These are phyloP conservation scores for Hypolimnas misippus DNA, from an alignment of 2,888 invertebrate species.

Conservation along the genomic window DNA sequence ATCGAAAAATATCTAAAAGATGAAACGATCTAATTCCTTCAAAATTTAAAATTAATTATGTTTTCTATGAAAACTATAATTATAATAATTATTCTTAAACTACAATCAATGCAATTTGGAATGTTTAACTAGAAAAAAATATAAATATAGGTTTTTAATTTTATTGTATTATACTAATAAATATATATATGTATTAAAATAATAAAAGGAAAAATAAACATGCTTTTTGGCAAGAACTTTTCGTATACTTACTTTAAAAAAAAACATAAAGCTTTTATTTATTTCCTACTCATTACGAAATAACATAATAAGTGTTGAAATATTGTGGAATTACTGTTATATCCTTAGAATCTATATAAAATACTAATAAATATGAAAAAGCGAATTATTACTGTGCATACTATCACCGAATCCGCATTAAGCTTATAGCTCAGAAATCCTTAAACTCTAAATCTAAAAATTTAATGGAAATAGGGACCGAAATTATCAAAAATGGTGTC, in stretches of 20 bases:
- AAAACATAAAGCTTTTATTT: slow-evolving; percentile 23
- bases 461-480: not conserved
- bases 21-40: not conserved
- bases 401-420: slow-evolving; percentile 28
- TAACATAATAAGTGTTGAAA: slow-evolving; percentile 14
- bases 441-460: not conserved
- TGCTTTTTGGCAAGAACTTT: slow-evolving; percentile 55
- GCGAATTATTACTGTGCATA: slow-evolving; percentile 17
- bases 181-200: slow-evolving; percentile 7
- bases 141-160: not conserved
- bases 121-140: slow-evolving; percentile 23
- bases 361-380: slow-evolving; percentile 2
- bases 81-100: not conserved
- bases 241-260: slow-evolving; percentile 34
- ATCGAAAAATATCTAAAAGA: slow-evolving; percentile 2
- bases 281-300: slow-evolving; percentile 9
- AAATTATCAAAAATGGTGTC: not conserved
- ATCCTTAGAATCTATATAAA: slow-evolving; percentile 11
- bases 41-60: slow-evolving; percentile 1
- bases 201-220: slow-evolving; percentile 8
- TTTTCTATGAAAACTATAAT: not conserved
- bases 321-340: slow-evolving; percentile 8
- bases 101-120: slow-evolving; percentile 13
- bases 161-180: not conserved
- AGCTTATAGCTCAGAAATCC: slow-evolving; percentile 12